Evolutionary conservation across 2,888 invertebrate genomes (phyloP).

Genomic region (Drosophila ezoana): DNA sequence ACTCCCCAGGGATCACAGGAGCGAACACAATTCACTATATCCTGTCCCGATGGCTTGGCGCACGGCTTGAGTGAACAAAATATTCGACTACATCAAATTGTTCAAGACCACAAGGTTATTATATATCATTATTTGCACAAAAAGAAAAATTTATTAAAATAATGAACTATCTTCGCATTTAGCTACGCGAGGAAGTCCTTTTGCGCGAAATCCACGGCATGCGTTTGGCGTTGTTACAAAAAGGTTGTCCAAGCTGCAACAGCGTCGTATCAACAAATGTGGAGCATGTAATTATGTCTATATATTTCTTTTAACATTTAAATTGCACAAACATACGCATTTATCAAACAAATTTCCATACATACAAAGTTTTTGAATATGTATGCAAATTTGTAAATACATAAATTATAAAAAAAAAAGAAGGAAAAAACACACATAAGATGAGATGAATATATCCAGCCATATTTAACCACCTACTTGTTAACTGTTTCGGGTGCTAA

Average conservation of each 20-base stretch:
- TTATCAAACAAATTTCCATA: constrained; percentile 6
- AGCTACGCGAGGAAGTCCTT: constrained; percentile 92
- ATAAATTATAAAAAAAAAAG: not conserved
- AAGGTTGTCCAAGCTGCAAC: constrained; percentile 88
- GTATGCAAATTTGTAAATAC: constrained; percentile 12
- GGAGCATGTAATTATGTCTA: constrained; percentile 84
- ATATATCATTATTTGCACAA: too few species aligned
- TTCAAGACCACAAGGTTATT: constrained; percentile 90
- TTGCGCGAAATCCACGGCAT: constrained; percentile 92
- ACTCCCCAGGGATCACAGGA: constrained; percentile 86
- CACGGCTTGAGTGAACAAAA: constrained; percentile 85
- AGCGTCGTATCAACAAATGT: constrained; percentile 85
- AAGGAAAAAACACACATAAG: constrained; percentile 22
- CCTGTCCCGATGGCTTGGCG: constrained; percentile 84
- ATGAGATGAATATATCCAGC: constrained; percentile 56
- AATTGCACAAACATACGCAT: constrained; percentile 7
- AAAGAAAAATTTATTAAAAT: too few species aligned
- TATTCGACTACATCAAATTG: constrained; percentile 91
- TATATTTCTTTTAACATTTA: not conserved
- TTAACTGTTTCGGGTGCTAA: constrained; percentile 1
- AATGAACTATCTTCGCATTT: constrained; percentile 40
- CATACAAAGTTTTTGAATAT: constrained; percentile 6
- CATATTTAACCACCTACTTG: constrained; percentile 15
- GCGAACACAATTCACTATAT: constrained; percentile 81
- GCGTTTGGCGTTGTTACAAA: constrained; percentile 89